Evolutionary conservation across 1,140 invertebrate species (phyloP).

Genomic region (Pissodes strobi): DNA sequence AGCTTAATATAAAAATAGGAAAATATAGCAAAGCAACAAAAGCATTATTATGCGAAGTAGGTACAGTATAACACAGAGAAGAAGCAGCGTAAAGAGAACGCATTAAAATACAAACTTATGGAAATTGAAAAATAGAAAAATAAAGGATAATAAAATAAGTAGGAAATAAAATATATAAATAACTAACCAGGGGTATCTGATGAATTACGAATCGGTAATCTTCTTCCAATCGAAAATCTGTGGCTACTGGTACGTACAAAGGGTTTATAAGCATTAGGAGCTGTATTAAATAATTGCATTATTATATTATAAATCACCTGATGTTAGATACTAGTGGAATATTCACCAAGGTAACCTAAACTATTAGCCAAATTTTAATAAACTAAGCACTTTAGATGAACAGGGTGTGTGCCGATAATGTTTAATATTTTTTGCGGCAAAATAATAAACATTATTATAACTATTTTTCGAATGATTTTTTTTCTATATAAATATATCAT

Average conservation of each 20-base stretch:
- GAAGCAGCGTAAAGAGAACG: neutral
- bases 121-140: neutral
- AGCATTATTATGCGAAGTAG: too few relatives aligned
- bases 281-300: slow-evolving; percentile 44
- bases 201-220: slow-evolving; percentile 61
- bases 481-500: too few relatives aligned
- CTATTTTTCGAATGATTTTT: too few relatives aligned
- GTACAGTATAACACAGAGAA: neutral
- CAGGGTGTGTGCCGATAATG: too few relatives aligned
- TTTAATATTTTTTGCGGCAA: too few relatives aligned
- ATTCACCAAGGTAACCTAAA: too few relatives aligned
- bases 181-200: slow-evolving; percentile 62
- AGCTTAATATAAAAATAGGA: too few relatives aligned
- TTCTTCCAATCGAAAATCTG: slow-evolving; percentile 68
- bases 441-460: too few relatives aligned
- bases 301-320: slow-evolving; percentile 28
- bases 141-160: slow-evolving; percentile 8
- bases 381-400: too few relatives aligned
- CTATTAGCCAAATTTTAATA: too few relatives aligned
- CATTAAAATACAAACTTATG: neutral
- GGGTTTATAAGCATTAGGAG: slow-evolving; percentile 54
- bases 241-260: slow-evolving; percentile 59
- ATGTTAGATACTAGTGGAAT: too few relatives aligned
- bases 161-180: slow-evolving; percentile 20
- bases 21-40: too few relatives aligned